Evolutionary conservation across 2,113 vertebrate species (phyloP), one percentile per base, ranked within the genome.

Genomic region (Xiphorhynchus elegans): DNA sequence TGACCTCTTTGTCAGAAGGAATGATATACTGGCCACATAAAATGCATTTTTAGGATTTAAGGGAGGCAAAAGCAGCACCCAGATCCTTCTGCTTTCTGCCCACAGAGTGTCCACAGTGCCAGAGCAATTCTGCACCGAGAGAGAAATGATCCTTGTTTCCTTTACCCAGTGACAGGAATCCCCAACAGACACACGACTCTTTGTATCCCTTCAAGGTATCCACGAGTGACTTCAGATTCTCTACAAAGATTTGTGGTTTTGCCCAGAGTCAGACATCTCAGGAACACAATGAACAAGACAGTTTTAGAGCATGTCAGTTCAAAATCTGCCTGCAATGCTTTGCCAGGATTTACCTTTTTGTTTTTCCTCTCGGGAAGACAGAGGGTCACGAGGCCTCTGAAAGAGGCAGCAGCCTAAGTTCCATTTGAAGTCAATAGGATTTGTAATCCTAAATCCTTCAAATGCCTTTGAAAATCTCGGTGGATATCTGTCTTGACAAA

Each of bases 381-480:
- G 56, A 90, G 49, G 56, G 75, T 84, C 79, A 52, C 29, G n/a
- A 81, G 75, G 72, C 56, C 35, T 58, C 53, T 8, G 5, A 67
- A 59, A 87, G 79, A 26, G 14, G 78, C 5, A 72, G 60, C 64
- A 92, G 26, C 13, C 6, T 7, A 75, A 89, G 68, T 89, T 77
- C 25, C 46, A 75, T 60, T 78, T 88, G 80, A 96, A 94, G 76
- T 87, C 84, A 87, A 70, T 37, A 81, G 87, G 66, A 92, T 94
- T 93, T 96, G 76, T 84, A 93, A 94, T 78, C 58, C 85, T 64
- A 96, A 95, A 94, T 93, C 92, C 62, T 49, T 56, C 31, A 24
- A 93, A 93, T 44, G 52, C 59, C 31, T 94, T 68, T 81, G 56
- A 68, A 93, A 90, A 84, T 49, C 79, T 46, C 79, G 37, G 72